Evolutionary conservation across 2,797 vertebrate species (phyloP), one percentile per base, ranked within the genome.

Genomic region (Sebastiscus tertius): DNA sequence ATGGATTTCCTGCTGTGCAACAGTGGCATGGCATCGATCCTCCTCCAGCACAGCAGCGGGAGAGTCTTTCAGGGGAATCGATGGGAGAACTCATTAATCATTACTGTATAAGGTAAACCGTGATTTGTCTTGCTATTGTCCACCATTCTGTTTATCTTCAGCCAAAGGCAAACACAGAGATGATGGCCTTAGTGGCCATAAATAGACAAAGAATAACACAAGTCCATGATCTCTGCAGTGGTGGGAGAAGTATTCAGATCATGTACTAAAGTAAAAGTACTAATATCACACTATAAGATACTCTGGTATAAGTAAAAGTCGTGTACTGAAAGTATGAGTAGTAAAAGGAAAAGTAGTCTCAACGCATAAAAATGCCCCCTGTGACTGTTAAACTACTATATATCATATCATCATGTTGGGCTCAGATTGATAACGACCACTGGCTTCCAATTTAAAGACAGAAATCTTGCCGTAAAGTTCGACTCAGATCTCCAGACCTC

Each of bases 41-140:
- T 42, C 39, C 33, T 62, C 36, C 14, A 13, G 58, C 7, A 12
- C 29, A 59, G 70, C 78, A 79, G 68, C 10, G 0, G 60, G 78
- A 71, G 62, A 6, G 42, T 77, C 54, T 81, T 84, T 78, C 54
- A 62, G 49, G 13, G 61, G 16, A 80, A 86, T 82, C 71, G 55
- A 77, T 75, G 4, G 7, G 33, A 73, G 12, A 72, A 61, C 63
- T 66, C 75, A 80, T 89, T 80, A 69, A 87, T 88, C 64, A 79
- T 82, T 58, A 72, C 72, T 62, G 56, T 36, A 46, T 20, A 20
- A 54, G 49, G 42, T 73, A 81, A 79, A 87, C 18, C 4, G 39
- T 9, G 5, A 56, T 77, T 55, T 74, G 36, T 83, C 27, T 62
- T 14, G 16, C 27, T 65, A 13, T 75, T 62, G 52, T 72, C 69